Base-by-base conservation (phyloP, 2,113 vertebrate species). In the Furnarius figulus region DNA sequence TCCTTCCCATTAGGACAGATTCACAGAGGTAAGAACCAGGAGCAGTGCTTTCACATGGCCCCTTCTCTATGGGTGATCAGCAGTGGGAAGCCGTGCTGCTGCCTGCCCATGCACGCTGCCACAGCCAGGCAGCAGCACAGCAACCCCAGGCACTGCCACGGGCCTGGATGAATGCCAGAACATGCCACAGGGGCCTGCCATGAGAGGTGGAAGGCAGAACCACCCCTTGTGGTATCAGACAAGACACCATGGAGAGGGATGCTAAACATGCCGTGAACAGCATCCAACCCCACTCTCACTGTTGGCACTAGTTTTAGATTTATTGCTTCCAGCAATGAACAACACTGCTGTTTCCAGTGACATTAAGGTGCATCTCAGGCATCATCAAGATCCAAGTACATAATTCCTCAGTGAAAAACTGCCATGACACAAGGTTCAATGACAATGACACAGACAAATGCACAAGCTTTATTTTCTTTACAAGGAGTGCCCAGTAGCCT, bases 11-110 rank as follows among this genome's bases (percentile, higher is more conserved):
- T 21, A 93, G 14, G 30, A 39, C 40, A 65, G 55, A 58, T 53
- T 49, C 25, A 49, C 2, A 11, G 21, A 47, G 11, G 8, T 42
- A 39, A 7, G 4, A 70, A 56, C 3, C 4, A 31, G 15, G 9
- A 53, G 15, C 0, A 0, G 23, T 47, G 40, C 19, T 84, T 78
- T 89, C 46, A 37, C 3, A 3, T 1, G 1, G 35, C n/a, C 55
- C 37, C 23, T 44, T 77, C 52, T 44, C n/a, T 46, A 31, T 25
- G 61, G 0, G 24, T 4, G 2, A 31, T 22, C 49, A 27, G 59
- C 58, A 76, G 42, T 8, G 7, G 16, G 35, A 44, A 87, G 47
- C 35, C 13, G 31, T 9, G 65, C 65, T 85, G 75, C 53, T 2
- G 2, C 50, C 59, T 27, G 2, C 7, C 71, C 4, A 2, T 20